Evolutionary conservation across 2,113 vertebrate species (phyloP).

Genomic region (Candoia aspera): DNA sequence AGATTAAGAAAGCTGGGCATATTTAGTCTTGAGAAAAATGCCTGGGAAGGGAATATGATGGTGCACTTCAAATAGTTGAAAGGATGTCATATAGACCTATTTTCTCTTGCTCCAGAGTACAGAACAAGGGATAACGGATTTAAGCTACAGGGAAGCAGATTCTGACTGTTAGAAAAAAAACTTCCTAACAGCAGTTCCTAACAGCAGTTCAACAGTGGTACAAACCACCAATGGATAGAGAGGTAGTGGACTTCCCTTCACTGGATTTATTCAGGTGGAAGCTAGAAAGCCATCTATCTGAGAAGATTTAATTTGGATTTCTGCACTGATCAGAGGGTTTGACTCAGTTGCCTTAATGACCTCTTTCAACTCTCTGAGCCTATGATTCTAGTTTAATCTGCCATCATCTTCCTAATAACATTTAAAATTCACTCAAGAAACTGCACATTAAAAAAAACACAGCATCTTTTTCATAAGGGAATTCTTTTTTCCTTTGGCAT

Average conservation of each 20-base stretch:
- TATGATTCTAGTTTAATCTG: not conserved
- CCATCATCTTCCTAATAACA: no score
- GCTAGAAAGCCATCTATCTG: not conserved
- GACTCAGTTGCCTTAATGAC: not conserved
- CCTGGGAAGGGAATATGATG: not conserved
- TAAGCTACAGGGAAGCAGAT: not conserved
- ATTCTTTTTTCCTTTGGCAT: not conserved
- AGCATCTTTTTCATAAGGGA: not conserved
- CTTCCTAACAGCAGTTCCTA: not conserved
- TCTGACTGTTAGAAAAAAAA: not conserved
- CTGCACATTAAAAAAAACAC: not conserved
- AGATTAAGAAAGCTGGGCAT: not conserved
- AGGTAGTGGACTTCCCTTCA: not conserved
- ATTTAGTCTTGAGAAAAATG: not conserved
- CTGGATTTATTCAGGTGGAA: not conserved
- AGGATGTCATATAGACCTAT: not conserved
- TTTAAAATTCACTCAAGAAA: not conserved
- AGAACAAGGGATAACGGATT: not conserved
- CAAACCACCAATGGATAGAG: not conserved
- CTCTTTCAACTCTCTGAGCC: not conserved
- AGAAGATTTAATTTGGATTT: not conserved
- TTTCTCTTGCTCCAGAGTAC: not conserved
- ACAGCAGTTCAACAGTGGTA: not conserved
- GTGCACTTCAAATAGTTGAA: not conserved
- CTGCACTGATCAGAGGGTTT: not conserved